A percentile compares a stretch with the other conserved stretches of the same genome.
Evolutionary conservation across 2,888 invertebrate species (phyloP).

Genomic region (Minunthozetes semirufus): DNA sequence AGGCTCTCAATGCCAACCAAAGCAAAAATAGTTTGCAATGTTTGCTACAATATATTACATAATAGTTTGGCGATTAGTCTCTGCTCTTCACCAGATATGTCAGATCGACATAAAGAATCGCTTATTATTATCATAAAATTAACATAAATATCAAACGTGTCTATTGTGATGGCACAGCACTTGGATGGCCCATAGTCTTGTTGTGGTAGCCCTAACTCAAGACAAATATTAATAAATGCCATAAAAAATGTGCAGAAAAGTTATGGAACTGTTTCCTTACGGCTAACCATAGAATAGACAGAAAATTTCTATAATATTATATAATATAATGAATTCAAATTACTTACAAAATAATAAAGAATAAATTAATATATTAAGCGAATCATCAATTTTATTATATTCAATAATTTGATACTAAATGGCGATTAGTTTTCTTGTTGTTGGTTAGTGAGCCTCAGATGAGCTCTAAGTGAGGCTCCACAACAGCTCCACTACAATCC

Average conservation of each 20-base stretch:
- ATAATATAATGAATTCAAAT: conserved; percentile 9
- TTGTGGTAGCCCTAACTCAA: not conserved
- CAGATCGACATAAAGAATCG: conserved; percentile 14
- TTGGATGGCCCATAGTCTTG: not conserved
- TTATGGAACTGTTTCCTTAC: not conserved
- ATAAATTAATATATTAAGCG: conserved; percentile 13
- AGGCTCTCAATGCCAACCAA: not conserved
- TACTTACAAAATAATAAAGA: not conserved
- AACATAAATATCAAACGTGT: conserved; percentile 12
- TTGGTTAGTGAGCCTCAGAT: not conserved
- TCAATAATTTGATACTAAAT: conserved; percentile 18
- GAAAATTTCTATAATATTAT: not conserved
- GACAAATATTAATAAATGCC: not conserved
- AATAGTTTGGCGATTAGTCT: not conserved
- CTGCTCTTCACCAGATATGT: conserved; percentile 6
- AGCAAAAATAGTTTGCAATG: not conserved
- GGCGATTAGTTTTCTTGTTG: not conserved
- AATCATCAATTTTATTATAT: conserved; percentile 9
- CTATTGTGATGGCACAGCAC: not conserved
- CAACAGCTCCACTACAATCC: no score
- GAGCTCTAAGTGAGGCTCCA: no score
- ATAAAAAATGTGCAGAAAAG: not conserved
- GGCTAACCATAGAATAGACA: no score
- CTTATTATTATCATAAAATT: conserved; percentile 25
- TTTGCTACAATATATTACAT: not conserved